Percentiles rank a stretch among this genome's conserved stretches.
phyloP scores from a whole-genome alignment of 2,113 vertebrate species.

The Vireo altiloquus region DNA sequence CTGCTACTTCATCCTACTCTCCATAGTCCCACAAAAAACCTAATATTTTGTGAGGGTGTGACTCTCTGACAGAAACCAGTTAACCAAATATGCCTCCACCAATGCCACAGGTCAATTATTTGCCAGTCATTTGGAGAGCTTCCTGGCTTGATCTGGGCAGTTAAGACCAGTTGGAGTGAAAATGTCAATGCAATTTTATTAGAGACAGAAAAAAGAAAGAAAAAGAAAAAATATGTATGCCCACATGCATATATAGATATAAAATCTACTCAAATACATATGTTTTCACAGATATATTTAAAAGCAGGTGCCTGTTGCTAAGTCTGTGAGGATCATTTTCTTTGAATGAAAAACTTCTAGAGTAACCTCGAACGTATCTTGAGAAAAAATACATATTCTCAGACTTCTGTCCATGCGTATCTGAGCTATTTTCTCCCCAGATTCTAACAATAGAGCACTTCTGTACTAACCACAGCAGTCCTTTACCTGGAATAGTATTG shows the following conservation, averaged over 20 bases:
- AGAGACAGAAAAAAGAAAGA: neutral
- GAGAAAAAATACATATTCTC: neutral
- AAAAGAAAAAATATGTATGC: neutral
- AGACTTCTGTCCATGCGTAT: neutral
- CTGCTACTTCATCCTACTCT: neutral
- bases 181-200: neutral
- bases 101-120: neutral
- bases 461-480: neutral
- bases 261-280: neutral
- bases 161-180: neutral
- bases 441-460: neutral
- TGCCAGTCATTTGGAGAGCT: neutral
- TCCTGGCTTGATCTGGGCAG: neutral
- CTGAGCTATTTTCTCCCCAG: constrained; percentile 2
- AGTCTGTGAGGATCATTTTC: neutral
- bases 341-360: neutral
- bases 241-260: neutral
- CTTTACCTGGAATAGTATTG: neutral
- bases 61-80: neutral
- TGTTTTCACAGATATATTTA: neutral
- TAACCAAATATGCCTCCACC: neutral
- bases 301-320: neutral
- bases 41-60: rapidly evolving
- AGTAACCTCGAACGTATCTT: neutral
- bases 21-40: neutral